A percentile compares a stretch with the other conserved stretches of the same genome.
phyloP scores from a whole-genome alignment of 2,888 invertebrate species.

The Erannis defoliaria region DNA sequence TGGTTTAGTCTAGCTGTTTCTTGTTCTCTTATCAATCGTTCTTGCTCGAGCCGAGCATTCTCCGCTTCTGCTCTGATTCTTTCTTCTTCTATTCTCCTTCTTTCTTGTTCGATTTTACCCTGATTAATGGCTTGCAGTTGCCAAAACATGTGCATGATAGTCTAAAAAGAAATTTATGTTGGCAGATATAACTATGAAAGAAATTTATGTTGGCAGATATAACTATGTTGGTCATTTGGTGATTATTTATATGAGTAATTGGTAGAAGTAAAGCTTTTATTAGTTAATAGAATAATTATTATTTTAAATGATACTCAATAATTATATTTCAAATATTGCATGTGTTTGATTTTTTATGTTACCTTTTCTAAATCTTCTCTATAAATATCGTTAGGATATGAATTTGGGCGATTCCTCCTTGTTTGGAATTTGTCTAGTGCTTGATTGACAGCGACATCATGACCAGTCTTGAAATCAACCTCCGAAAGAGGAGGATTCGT shows the following conservation, averaged over 20 bases:
- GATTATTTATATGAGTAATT: too few species aligned
- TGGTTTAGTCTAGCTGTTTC: neutral
- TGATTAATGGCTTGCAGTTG: constrained; percentile 9
- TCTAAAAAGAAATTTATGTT: neutral
- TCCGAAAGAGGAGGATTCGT: constrained; percentile 8
- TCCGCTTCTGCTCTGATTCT: neutral
- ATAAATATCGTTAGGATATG: neutral
- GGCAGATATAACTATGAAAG: too few species aligned
- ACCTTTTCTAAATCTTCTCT: constrained; percentile 13
- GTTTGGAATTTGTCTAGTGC: constrained; percentile 6
- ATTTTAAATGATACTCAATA: too few species aligned
- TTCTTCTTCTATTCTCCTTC: neutral
- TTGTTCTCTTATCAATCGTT: constrained; percentile 9
- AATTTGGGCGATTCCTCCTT: neutral
- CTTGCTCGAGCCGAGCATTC: constrained; percentile 1
- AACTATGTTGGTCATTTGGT: too few species aligned
- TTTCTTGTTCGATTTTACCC: constrained; percentile 16
- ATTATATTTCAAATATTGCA: too few species aligned
- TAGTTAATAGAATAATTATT: neutral
- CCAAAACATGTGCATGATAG: constrained; percentile 3
- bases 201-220: neutral
- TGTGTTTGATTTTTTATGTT: neutral
- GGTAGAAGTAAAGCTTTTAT: neutral
- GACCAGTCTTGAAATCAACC: neutral
- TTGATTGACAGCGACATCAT: neutral